phyloP scores from a whole-genome alignment of 2,888 invertebrate genomes.

The Molorchus minor region DNA sequence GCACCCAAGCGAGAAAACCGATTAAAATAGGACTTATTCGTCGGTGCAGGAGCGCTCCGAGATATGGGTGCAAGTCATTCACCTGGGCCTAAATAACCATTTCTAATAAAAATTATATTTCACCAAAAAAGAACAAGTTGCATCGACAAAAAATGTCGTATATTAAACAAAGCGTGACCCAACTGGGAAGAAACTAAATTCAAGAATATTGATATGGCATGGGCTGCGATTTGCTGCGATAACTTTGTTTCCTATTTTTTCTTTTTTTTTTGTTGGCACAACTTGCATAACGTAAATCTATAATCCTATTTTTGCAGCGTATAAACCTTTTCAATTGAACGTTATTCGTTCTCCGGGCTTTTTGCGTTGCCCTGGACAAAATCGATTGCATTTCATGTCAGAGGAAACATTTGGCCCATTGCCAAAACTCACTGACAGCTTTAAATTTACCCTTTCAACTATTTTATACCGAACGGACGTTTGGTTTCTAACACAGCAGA shows the following conservation, averaged over 20 bases:
- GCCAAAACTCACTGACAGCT: constrained; percentile 48
- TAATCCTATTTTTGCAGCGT: constrained; percentile 47
- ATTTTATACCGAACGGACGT: constrained; percentile 12
- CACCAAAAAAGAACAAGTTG: too few species aligned
- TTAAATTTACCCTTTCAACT: constrained; percentile 31
- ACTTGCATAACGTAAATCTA: constrained; percentile 25
- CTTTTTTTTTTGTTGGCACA: neutral
- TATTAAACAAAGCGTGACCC: too few species aligned
- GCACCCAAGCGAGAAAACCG: too few species aligned
- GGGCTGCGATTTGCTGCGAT: neutral
- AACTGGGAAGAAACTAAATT: neutral
- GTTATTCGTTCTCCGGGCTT: constrained; percentile 25
- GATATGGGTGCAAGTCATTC: too few species aligned
- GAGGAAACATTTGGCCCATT: constrained; percentile 46
- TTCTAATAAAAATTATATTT: too few species aligned
- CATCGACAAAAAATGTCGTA: too few species aligned
- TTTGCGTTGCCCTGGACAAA: constrained; percentile 36
- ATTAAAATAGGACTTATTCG: too few species aligned
- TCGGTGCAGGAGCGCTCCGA: too few species aligned
- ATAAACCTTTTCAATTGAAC: constrained; percentile 32
- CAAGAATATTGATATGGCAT: neutral
- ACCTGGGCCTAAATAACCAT: too few species aligned
- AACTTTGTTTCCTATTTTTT: neutral
- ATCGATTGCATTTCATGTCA: constrained; percentile 50
- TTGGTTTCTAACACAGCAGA: constrained; percentile 9